Evolutionary conservation across 2,888 invertebrate genomes (phyloP), one percentile per base, ranked within the genome.

Genomic region (Eristalinus aeneus): DNA sequence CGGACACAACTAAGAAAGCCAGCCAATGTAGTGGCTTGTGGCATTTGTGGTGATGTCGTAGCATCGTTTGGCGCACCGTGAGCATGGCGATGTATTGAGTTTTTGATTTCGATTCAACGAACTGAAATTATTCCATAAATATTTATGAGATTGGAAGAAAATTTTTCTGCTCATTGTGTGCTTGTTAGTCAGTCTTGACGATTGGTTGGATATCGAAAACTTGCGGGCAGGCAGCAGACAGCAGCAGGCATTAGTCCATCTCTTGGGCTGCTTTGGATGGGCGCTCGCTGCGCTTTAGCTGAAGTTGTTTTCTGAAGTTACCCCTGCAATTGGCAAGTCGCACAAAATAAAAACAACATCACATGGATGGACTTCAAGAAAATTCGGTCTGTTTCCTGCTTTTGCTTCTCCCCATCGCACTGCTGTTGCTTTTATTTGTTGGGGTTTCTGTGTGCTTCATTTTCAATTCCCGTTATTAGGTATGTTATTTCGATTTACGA

Each of bases 51-150:
- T 3, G 27, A 3, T 27, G 27, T 27, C 27, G 27, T 27, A 27
- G 27, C 27, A 27, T 27, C 27, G 27, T 27, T 27, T 2, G 27
- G 27, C 27, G 27, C 46, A 46, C 16, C 46, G 16, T 0, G 1
- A 1, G 6, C 16, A 16, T 1, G 16, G 46, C 1, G 9, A 46
- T 46, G 65, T 81, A 84, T 86, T 78, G 86, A 78, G 77, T 82
- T 82, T 86, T 86, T 82, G 86, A 86, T 82, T 86, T 86, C 86
- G 82, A 86, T 86, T 82, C 86, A 86, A 86, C 82, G 74, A 78
- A 78, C 86, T 86, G 86, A 86, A 86, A 86, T 86, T 86, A 86
- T 86, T 86, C 86, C 86, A 86, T 86, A 86, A 86, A 86, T 86
- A 86, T 86, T 86, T 86, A 86, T 86, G 82, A 86, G 86, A 78